Conservation (phyloP, 2,797 vertebrate species). For the Paratrypauchen microcephalus region DNA sequence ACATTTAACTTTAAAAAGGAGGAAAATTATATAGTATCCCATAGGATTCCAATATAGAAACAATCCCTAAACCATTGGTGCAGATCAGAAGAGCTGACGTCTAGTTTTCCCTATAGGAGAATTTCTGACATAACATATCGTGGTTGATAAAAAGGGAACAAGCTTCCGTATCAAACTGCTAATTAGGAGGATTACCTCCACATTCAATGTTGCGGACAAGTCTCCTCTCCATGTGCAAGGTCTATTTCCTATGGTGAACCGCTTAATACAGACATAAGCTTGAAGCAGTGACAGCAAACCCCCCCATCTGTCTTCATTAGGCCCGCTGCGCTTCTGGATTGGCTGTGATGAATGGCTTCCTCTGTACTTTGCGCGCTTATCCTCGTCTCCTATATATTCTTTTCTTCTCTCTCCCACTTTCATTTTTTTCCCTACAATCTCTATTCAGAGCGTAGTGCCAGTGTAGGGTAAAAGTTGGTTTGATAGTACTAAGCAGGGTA, state of each 20-base stretch:
- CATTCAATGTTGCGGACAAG: conserved; percentile 45
- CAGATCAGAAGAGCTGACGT: conserved; percentile 2
- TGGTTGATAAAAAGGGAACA: conserved; percentile 21
- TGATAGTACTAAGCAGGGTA: not conserved
- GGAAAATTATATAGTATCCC: not conserved
- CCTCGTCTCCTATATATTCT: conserved; percentile 6
- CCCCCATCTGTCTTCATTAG: conserved; percentile 63
- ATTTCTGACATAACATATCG: conserved; percentile 21
- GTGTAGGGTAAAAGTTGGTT: not conserved
- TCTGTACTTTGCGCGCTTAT: conserved; percentile 16
- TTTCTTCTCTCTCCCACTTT: conserved; percentile 26
- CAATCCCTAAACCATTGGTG: conserved; percentile 11
- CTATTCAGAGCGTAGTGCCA: not conserved
- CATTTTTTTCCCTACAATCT: conserved; percentile 18
- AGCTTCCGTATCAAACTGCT: conserved; percentile 33
- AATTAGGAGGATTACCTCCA: conserved; percentile 36
- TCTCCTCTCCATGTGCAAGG: conserved; percentile 31
- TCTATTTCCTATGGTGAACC: conserved; percentile 36
- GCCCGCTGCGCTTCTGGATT: conserved; percentile 24
- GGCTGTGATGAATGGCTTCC: conserved; percentile 61
- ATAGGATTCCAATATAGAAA: not conserved
- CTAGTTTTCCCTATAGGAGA: conserved; percentile 12
- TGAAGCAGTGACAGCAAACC: conserved; percentile 34
- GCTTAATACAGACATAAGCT: conserved; percentile 56
- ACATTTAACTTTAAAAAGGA: not conserved